These are phyloP conservation scores for Prionailurus viverrinus DNA, from an alignment of 2,113 vertebrate species.

Conservation along the genomic window DNA sequence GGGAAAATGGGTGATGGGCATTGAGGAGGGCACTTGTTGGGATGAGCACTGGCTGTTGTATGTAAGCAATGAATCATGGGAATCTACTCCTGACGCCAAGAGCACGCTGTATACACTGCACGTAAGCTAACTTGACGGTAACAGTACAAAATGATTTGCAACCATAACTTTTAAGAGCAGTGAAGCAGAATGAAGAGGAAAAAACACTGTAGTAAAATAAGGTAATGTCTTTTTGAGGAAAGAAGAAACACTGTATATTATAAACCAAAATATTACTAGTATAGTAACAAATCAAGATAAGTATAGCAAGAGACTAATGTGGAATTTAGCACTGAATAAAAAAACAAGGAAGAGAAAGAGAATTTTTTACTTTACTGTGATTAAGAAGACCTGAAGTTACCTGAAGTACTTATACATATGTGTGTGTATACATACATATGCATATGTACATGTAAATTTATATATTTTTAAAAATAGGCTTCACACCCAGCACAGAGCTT, in stretches of 20 bases:
- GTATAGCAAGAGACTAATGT: neutral
- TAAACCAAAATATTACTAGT: neutral
- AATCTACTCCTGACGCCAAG: no score
- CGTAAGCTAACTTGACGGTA: no score
- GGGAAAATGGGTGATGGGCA: no score
- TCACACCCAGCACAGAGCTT: no score
- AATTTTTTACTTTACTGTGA: conserved; percentile 25
- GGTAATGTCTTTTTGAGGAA: neutral
- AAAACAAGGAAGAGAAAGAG: conserved; percentile 19
- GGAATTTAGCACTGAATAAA: neutral
- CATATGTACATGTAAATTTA: no score
- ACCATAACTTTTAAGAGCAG: neutral
- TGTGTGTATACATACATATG: no score
- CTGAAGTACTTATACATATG: neutral
- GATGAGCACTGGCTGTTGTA: no score
- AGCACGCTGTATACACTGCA: no score
- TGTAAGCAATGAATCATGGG: no score
- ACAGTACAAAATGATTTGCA: neutral
- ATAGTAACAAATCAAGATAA: conserved; percentile 1
- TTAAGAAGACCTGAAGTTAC: conserved; percentile 37
- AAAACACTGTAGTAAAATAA: neutral
- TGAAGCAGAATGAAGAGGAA: neutral
- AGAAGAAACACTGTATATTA: neutral
- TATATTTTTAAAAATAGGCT: no score
- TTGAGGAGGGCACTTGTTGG: no score